A percentile compares a stretch with the other conserved stretches of the same genome.
phyloP scores from a whole-genome alignment of 2,888 invertebrate species.

The Machimus atricapillus region DNA sequence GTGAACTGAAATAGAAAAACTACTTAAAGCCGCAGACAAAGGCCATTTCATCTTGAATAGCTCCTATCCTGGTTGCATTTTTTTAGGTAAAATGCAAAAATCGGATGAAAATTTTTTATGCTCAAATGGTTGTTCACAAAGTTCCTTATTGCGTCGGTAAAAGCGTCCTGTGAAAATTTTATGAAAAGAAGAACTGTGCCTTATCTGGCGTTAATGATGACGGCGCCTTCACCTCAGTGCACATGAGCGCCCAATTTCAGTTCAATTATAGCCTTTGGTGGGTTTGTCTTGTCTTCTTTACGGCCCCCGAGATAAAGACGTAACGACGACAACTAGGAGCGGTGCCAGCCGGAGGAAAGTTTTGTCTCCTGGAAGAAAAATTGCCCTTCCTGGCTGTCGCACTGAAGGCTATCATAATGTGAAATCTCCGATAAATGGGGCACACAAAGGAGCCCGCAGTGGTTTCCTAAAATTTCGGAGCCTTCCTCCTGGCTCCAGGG shows the following conservation, averaged over 20 bases:
- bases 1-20: not conserved
- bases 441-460: conserved; percentile 42
- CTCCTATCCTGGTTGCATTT: not conserved
- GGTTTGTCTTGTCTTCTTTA: conserved; percentile 21
- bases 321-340: conserved; percentile 20
- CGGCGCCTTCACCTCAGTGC: conserved; percentile 50
- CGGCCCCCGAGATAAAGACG: conserved; percentile 28
- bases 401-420: conserved; percentile 41
- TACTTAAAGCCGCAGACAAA: not conserved
- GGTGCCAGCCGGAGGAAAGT: not conserved
- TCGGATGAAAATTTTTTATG: not conserved
- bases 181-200: conserved; percentile 4
- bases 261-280: conserved; percentile 19
- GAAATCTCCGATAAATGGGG: conserved; percentile 40
- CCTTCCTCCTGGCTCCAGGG: not conserved
- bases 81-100: not conserved
- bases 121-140: not conserved
- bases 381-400: conserved; percentile 14
- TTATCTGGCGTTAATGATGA: conserved; percentile 38
- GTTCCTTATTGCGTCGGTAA: not conserved
- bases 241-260: conserved; percentile 48
- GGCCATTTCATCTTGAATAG: not conserved
- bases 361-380: conserved; percentile 35
- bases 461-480: conserved; percentile 45
- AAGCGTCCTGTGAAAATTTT: conserved; percentile 16